These are phyloP conservation scores for Limnephilus rhombicus DNA, from an alignment of 2,888 invertebrate species.

Conservation along the genomic window DNA sequence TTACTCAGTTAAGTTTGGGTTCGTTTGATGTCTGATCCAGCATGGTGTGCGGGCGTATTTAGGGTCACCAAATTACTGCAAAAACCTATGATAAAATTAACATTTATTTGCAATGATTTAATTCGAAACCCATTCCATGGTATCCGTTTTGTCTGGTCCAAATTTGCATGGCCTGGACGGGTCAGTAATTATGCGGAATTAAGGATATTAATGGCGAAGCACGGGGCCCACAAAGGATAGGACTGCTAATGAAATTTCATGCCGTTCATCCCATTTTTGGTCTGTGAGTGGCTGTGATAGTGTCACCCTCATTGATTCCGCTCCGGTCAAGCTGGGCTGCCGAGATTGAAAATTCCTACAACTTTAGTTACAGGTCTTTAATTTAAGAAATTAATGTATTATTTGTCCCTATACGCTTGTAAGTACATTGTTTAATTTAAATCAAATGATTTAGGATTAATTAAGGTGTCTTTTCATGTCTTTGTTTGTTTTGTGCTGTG, in stretches of 20 bases:
- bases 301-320: conserved; percentile 44
- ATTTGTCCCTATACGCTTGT: not conserved
- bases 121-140: not conserved
- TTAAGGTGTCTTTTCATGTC: not conserved
- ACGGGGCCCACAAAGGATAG: conserved; percentile 38
- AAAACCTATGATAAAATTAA: not conserved
- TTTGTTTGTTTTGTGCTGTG: not conserved
- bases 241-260: conserved; percentile 54
- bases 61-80: not conserved
- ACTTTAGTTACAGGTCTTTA: not conserved
- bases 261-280: conserved; percentile 51
- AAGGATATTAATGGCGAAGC: conserved; percentile 54
- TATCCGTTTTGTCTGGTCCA: conserved; percentile 8
- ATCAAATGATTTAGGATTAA: no score
- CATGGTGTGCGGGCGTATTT: not conserved
- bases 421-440: not conserved
- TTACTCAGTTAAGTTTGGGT: not conserved
- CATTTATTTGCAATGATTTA: conserved; percentile 1
- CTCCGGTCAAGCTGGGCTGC: not conserved
- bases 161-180: conserved; percentile 58
- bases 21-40: not conserved
- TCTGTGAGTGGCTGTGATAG: conserved; percentile 37
- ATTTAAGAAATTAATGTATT: not conserved
- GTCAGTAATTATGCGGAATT: conserved; percentile 61
- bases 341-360: conserved; percentile 46